These are phyloP conservation scores for Tetrao urogallus DNA, from an alignment of 2,113 vertebrate genomes.

Conservation along the genomic window DNA sequence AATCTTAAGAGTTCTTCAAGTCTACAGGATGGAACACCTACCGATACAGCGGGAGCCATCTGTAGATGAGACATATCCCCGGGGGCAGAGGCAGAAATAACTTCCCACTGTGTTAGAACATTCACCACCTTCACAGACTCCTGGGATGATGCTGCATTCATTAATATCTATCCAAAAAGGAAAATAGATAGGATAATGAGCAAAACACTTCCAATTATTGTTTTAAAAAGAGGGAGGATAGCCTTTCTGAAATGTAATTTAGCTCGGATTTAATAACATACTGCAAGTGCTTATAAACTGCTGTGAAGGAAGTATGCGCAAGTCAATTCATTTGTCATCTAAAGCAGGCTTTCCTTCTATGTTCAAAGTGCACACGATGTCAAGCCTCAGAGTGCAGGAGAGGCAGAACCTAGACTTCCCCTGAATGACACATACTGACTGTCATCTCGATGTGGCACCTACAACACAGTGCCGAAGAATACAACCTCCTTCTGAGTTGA, in stretches of 20 bases:
- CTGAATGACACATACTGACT: neutral
- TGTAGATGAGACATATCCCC: conserved; percentile 84
- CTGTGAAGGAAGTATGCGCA: neutral
- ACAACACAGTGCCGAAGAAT: neutral
- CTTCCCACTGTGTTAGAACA: conserved; percentile 95
- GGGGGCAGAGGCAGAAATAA: conserved; percentile 93
- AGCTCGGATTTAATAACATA: neutral
- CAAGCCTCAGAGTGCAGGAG: rapidly evolving
- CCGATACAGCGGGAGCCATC: conserved; percentile 93
- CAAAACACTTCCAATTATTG: neutral
- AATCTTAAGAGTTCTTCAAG: neutral
- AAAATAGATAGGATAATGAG: neutral
- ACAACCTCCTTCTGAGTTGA: neutral
- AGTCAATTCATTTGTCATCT: neutral
- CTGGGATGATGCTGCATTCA: conserved; percentile 88
- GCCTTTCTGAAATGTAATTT: neutral
- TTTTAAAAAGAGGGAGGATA: neutral
- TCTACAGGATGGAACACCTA: conserved; percentile 71
- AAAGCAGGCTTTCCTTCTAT: neutral
- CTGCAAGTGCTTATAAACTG: neutral
- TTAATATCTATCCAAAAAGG: conserved; percentile 86
- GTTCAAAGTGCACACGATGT: neutral
- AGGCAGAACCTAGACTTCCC: neutral
- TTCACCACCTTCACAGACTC: conserved; percentile 90
- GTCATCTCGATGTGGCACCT: neutral